These are phyloP conservation scores for Morpho helenor DNA, from an alignment of 2,888 invertebrate genomes.

Conservation along the genomic window DNA sequence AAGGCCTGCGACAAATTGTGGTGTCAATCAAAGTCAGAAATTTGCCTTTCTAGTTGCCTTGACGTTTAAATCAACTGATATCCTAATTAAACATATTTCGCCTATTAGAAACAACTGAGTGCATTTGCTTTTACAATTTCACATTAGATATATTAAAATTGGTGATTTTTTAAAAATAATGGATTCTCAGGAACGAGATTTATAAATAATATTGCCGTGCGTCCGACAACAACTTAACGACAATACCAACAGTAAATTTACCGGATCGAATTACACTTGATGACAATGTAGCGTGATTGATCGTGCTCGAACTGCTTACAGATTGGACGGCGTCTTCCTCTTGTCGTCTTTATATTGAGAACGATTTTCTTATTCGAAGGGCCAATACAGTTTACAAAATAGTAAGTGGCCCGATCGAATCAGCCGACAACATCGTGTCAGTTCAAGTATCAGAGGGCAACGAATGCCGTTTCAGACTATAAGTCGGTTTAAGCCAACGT, in stretches of 20 bases:
- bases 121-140: no score
- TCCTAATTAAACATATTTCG: not conserved
- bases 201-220: not conserved
- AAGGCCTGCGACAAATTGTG: constrained; percentile 22
- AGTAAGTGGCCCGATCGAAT: no score
- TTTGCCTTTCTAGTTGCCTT: constrained; percentile 2
- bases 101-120: no score
- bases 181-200: no score
- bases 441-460: no score
- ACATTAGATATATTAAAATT: no score
- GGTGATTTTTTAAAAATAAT: no score
- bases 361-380: constrained; percentile 1
- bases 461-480: no score
- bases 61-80: not conserved
- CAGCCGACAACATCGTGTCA: no score
- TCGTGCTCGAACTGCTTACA: constrained; percentile 1
- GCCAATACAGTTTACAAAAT: no score
- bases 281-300: constrained; percentile 13
- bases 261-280: constrained; percentile 7
- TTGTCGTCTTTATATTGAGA: not conserved
- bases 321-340: constrained; percentile 12
- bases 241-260: constrained; percentile 12
- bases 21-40: constrained; percentile 14
- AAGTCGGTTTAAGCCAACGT: no score
- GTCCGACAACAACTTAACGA: constrained; percentile 7